Conservation (phyloP, 2,113 vertebrate species). For the Terrapene triunguis region DNA sequence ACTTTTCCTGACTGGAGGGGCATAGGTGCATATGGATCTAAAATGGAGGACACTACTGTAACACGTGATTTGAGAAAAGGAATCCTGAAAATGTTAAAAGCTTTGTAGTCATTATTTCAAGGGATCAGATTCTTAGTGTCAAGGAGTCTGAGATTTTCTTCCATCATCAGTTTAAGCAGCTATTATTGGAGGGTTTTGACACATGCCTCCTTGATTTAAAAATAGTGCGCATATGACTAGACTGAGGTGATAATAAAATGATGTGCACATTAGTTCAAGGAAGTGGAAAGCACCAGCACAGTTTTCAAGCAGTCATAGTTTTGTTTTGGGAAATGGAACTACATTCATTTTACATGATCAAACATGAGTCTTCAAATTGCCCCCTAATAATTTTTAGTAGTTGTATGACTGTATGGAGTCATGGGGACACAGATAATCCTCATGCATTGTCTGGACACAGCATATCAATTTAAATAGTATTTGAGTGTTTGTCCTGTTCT, state of each 20-base stretch:
- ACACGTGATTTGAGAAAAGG: background rate
- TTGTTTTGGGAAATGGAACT: background rate
- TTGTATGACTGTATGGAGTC: background rate
- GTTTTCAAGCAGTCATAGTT: background rate
- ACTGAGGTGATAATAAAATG: background rate
- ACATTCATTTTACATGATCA: background rate
- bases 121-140: accelerated
- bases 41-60: slow-evolving; percentile 17
- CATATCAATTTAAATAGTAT: background rate
- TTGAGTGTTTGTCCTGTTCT: background rate
- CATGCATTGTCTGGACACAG: background rate
- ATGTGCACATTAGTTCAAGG: background rate
- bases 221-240: background rate
- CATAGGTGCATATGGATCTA: background rate
- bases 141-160: background rate
- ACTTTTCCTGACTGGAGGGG: background rate
- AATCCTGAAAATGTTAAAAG: background rate
- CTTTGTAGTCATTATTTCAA: background rate
- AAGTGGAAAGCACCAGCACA: background rate
- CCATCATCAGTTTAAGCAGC: background rate
- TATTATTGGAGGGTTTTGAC: background rate
- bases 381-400: background rate
- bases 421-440: background rate
- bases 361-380: background rate
- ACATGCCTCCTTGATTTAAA: background rate